These are phyloP conservation scores for Garra rufa DNA, from an alignment of 2,113 vertebrate genomes.

Conservation along the genomic window DNA sequence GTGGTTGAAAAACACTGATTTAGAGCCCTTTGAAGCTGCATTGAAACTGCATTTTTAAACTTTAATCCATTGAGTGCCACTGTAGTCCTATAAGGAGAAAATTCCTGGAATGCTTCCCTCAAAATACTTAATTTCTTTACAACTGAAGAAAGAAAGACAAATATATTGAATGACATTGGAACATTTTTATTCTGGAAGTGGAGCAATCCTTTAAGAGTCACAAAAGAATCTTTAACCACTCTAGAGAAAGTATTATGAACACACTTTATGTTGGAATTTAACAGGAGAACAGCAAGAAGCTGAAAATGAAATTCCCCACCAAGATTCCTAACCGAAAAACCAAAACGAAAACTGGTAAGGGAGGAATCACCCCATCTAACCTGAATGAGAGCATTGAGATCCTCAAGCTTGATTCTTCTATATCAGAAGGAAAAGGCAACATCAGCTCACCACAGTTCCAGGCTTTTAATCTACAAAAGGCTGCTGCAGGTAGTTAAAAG, in stretches of 20 bases:
- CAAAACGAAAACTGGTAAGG: slow-evolving; percentile 95
- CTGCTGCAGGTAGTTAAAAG: slow-evolving; percentile 85
- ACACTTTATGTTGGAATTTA: slow-evolving; percentile 11
- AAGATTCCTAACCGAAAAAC: slow-evolving; percentile 98
- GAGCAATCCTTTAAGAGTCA: no score
- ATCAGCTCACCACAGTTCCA: slow-evolving; percentile 89
- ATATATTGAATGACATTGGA: no score
- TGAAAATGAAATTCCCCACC: slow-evolving; percentile 99
- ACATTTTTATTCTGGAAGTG: no score
- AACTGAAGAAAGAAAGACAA: no score
- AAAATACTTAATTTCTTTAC: no score
- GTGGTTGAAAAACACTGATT: no score
- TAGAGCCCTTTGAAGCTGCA: no score
- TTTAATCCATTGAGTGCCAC: no score
- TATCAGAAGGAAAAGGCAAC: slow-evolving; percentile 87
- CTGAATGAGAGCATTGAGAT: slow-evolving; percentile 96
- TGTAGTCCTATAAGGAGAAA: no score
- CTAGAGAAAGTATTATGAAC: neutral
- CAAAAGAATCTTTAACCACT: neutral
- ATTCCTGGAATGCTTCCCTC: no score
- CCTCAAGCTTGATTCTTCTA: slow-evolving; percentile 89
- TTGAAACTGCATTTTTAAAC: no score
- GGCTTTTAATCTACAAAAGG: slow-evolving; percentile 89
- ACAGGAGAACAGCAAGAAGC: slow-evolving; percentile 98
- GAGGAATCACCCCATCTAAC: slow-evolving; percentile 89